These are phyloP conservation scores for Pemphredon lugubris DNA, from an alignment of 2,888 invertebrate genomes.

Conservation along the genomic window DNA sequence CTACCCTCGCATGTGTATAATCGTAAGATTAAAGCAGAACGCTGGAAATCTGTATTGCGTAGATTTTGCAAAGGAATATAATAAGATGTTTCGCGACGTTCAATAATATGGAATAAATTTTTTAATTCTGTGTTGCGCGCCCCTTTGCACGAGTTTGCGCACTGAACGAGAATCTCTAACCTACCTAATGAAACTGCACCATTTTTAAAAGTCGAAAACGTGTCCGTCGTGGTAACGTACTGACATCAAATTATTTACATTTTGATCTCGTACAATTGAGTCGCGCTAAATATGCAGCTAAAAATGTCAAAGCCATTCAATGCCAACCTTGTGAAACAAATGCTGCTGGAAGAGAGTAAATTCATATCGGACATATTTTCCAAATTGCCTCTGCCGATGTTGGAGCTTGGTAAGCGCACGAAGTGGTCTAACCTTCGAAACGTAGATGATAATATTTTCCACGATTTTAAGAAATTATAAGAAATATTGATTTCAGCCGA, in stretches of 20 bases:
- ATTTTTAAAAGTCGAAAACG: neutral
- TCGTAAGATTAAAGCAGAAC: too few species aligned
- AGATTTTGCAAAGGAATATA: too few species aligned
- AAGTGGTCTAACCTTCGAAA: constrained; percentile 51
- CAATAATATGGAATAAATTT: too few species aligned
- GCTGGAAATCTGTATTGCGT: too few species aligned
- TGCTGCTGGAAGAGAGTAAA: constrained; percentile 83
- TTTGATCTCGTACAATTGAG: constrained; percentile 27
- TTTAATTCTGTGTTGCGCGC: too few species aligned
- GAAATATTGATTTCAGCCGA: constrained; percentile 25
- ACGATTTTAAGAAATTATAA: neutral
- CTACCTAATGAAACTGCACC: neutral
- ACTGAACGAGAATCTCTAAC: constrained; percentile 16
- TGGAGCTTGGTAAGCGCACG: constrained; percentile 79
- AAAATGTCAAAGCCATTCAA: constrained; percentile 77
- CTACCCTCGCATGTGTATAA: too few species aligned
- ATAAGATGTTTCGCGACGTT: too few species aligned
- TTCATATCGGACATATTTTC: constrained; percentile 85
- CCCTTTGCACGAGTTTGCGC: too few species aligned
- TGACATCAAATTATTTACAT: constrained; percentile 30
- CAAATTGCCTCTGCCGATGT: constrained; percentile 82
- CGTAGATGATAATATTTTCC: neutral
- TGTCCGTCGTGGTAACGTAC: neutral
- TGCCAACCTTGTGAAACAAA: constrained; percentile 78
- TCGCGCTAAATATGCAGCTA: constrained; percentile 71